Conservation (phyloP, 2,888 invertebrate genomes). For the Cyclophora punctaria region DNA sequence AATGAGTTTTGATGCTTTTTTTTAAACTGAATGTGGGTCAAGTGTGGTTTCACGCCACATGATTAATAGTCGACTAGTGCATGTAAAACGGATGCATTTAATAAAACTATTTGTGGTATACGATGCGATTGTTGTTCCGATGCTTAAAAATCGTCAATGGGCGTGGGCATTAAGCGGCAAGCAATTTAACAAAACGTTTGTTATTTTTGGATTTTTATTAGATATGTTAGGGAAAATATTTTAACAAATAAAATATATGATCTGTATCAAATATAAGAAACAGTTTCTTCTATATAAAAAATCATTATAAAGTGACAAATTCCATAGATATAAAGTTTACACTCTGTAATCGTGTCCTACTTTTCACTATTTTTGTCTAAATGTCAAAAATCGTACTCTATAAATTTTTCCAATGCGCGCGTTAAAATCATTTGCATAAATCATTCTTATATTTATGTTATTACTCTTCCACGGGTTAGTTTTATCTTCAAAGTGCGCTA, state of each 20-base stretch:
- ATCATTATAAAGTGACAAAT: too few species aligned
- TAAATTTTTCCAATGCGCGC: background rate
- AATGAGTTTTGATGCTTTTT: slow-evolving; percentile 31
- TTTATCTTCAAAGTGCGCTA: slow-evolving; percentile 3
- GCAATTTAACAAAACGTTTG: too few species aligned
- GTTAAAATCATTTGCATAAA: slow-evolving; percentile 17
- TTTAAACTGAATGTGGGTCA: slow-evolving; percentile 37
- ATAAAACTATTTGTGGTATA: background rate
- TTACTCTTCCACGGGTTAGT: slow-evolving; percentile 24
- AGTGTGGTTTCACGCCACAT: slow-evolving; percentile 32
- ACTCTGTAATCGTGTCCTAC: too few species aligned
- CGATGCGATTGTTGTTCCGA: slow-evolving; percentile 9
- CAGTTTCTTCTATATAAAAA: too few species aligned
- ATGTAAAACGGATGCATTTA: slow-evolving; percentile 20
- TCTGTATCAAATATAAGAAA: too few species aligned
- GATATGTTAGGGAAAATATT: too few species aligned
- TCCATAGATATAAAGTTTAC: too few species aligned
- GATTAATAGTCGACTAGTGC: slow-evolving; percentile 31
- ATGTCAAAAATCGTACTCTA: slow-evolving; percentile 16
- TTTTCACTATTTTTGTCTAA: too few species aligned
- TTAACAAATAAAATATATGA: too few species aligned
- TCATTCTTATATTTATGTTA: slow-evolving; percentile 21
- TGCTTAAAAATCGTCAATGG: too few species aligned
- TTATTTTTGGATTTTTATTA: too few species aligned
- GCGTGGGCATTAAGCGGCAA: too few species aligned